These are phyloP conservation scores for Tenthredo livida DNA, from an alignment of 2,888 invertebrate species.

Conservation along the genomic window DNA sequence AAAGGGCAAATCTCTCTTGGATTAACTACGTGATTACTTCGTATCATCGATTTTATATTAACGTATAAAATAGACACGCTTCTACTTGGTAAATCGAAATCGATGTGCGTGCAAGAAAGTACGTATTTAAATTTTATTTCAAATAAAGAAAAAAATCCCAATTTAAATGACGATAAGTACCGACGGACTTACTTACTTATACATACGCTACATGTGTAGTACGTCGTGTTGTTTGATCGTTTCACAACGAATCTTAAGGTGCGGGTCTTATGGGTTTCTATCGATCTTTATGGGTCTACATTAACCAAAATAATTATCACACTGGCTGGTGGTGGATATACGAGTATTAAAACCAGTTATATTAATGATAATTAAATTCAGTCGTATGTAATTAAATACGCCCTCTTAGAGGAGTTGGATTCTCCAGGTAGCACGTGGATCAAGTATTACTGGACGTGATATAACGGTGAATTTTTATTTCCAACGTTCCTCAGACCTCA, in stretches of 20 bases:
- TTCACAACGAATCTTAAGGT: background rate
- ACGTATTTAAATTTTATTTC: background rate
- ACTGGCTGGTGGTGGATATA: constrained; percentile 7
- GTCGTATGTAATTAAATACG: constrained; percentile 44
- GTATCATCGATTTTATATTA: background rate
- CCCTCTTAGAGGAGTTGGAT: constrained; percentile 16
- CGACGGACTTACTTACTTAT: background rate
- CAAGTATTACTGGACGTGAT: background rate
- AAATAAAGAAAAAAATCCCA: background rate
- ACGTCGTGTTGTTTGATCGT: background rate
- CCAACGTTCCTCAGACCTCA: background rate
- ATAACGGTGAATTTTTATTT: constrained; percentile 39
- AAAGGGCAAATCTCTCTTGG: background rate
- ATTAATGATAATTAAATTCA: constrained; percentile 49
- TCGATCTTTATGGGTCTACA: constrained; percentile 37
- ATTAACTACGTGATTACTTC: background rate
- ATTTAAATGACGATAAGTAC: constrained; percentile 10
- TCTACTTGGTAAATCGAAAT: background rate
- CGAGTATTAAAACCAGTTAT: constrained; percentile 41
- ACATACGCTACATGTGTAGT: background rate
- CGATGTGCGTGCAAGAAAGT: background rate
- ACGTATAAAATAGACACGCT: background rate
- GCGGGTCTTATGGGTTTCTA: constrained; percentile 10
- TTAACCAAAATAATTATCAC: constrained; percentile 46
- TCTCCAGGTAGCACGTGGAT: constrained; percentile 28